phyloP scores from a whole-genome alignment of 2,888 invertebrate genomes.

The Drosophila leonis region DNA sequence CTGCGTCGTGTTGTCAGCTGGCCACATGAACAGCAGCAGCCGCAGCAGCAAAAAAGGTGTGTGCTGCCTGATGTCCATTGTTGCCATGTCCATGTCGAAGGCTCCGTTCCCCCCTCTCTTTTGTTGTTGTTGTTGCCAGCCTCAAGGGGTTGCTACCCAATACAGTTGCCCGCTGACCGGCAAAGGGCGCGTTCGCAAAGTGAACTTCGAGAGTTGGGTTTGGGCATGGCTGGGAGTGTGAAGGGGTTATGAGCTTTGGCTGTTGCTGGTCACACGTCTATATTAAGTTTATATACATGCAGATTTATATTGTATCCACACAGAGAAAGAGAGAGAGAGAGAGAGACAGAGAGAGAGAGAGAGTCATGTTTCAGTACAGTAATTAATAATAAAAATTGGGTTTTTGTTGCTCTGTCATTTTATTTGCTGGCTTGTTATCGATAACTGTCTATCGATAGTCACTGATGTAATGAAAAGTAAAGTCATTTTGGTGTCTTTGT shows the following conservation, averaged over 20 bases:
- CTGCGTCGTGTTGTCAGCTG: constrained; percentile 53
- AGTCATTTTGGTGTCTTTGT: not conserved
- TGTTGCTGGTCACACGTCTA: constrained; percentile 34
- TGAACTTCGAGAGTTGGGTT: constrained; percentile 5
- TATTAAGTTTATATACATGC: constrained; percentile 47
- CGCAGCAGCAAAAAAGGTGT: constrained; percentile 59
- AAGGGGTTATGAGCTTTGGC: constrained; percentile 7
- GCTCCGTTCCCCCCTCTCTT: not conserved
- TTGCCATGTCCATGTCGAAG: constrained; percentile 54
- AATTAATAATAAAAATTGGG: constrained; percentile 55
- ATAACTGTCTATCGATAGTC: constrained; percentile 4
- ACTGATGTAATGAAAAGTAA: not conserved
- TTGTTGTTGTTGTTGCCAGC: not conserved
- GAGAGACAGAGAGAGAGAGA: not conserved
- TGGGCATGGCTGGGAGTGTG: not conserved
- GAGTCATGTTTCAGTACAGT: constrained; percentile 24
- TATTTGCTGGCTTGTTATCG: constrained; percentile 20
- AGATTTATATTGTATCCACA: constrained; percentile 30
- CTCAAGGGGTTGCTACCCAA: constrained; percentile 30
- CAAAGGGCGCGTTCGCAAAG: constrained; percentile 42
- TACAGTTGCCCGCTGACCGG: constrained; percentile 16
- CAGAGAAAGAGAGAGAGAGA: not conserved
- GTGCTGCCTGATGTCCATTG: constrained; percentile 48
- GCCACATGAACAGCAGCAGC: constrained; percentile 50
- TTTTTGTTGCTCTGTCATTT: constrained; percentile 29